A percentile compares a stretch with the other conserved stretches of the same genome.
Evolutionary conservation across 1,140 invertebrate genomes (phyloP).

Genomic region (Neodiprion fabricii): DNA sequence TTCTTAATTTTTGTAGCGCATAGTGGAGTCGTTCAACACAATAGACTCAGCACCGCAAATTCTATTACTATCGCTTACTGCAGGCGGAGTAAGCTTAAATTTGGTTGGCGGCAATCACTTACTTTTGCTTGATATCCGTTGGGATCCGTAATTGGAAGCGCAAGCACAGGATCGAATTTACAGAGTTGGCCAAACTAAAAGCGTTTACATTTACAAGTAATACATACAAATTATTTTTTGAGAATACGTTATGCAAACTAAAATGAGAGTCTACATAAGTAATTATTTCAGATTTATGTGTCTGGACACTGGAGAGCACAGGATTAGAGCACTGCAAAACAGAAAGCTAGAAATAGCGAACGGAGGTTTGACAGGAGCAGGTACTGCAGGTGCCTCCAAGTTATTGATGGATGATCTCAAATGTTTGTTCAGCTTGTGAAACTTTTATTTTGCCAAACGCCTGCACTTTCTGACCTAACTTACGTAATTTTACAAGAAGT

Average conservation of each 20-base stretch:
- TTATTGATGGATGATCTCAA: constrained; percentile 79
- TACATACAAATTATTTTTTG: constrained; percentile 15
- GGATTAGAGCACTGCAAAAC: constrained; percentile 81
- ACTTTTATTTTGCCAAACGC: background rate
- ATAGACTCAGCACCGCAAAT: constrained; percentile 61
- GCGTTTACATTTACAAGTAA: constrained; percentile 85
- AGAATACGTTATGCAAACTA: background rate
- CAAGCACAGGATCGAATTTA: constrained; percentile 94
- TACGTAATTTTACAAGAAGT: no score
- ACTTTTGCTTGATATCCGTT: constrained; percentile 88
- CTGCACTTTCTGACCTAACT: background rate
- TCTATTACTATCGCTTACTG: constrained; percentile 83
- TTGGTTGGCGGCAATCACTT: constrained; percentile 90
- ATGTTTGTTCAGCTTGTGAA: constrained; percentile 73
- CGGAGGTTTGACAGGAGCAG: constrained; percentile 73
- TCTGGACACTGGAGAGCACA: constrained; percentile 83
- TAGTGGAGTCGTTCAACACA: constrained; percentile 78
- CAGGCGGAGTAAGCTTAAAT: constrained; percentile 92
- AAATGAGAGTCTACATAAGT: constrained; percentile 16
- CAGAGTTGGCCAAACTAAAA: constrained; percentile 83
- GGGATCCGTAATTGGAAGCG: constrained; percentile 91
- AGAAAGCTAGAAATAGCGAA: constrained; percentile 80
- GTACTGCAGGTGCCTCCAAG: constrained; percentile 66
- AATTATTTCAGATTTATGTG: constrained; percentile 73
- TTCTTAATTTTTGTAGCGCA: constrained; percentile 41